These are phyloP conservation scores for Halcyon smyrnensis DNA, from an alignment of 2,797 vertebrate species.

Conservation along the genomic window DNA sequence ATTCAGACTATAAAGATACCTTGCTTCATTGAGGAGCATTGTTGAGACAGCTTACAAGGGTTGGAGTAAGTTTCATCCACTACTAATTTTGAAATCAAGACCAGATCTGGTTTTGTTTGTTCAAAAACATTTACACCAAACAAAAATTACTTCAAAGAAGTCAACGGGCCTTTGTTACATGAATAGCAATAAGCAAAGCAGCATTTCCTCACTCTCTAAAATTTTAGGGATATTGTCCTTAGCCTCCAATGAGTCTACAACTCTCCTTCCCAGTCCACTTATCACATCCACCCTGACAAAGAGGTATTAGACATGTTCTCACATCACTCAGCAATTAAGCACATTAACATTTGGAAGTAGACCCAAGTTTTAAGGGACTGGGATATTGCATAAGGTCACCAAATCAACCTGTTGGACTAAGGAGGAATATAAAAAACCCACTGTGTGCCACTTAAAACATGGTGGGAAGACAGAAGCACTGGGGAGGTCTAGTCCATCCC, in stretches of 20 bases:
- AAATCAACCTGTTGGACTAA: background rate
- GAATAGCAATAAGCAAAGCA: background rate
- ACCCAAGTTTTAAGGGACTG: background rate
- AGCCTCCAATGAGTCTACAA: background rate
- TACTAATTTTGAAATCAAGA: background rate
- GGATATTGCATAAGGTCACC: background rate
- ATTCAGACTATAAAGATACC: background rate
- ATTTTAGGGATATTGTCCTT: background rate
- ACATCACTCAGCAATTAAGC: background rate
- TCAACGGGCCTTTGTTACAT: background rate
- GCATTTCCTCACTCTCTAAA: background rate
- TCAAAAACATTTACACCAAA: background rate
- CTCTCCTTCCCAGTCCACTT: background rate
- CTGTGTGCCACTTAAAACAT: fast-evolving
- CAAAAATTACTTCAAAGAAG: background rate
- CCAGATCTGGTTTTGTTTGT: background rate
- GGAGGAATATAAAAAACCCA: background rate
- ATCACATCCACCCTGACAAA: background rate
- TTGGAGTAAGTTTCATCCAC: background rate
- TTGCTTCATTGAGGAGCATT: background rate
- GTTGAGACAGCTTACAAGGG: background rate
- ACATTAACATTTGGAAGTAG: background rate
- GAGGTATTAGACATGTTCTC: background rate
- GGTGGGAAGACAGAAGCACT: background rate
- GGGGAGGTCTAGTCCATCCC: background rate